Evolutionary conservation across 2,888 invertebrate species (phyloP).

Genomic region (Anoplius nigerrimus): DNA sequence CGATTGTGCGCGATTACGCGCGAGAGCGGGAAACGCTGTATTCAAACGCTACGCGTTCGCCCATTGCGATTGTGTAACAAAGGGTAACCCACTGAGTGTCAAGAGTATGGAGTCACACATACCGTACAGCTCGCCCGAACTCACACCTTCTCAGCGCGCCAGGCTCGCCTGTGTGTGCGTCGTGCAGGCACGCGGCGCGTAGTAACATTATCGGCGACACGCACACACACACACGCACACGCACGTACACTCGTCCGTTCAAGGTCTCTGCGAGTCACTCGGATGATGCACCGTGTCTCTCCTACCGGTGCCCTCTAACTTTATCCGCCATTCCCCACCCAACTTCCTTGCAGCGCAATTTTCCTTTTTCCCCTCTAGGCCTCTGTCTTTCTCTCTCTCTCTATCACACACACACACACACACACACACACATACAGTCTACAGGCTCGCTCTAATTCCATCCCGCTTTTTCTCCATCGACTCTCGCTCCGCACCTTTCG

Average conservation of each 20-base stretch:
- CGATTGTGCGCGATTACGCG: no score
- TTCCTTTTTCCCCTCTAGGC: background rate
- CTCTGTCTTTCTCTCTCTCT: slow-evolving; percentile 7
- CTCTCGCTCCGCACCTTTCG: no score
- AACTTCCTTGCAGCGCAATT: background rate
- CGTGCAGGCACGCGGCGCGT: slow-evolving; percentile 51
- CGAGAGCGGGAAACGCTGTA: background rate
- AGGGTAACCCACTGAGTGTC: slow-evolving; percentile 56
- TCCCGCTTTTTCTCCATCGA: no score
- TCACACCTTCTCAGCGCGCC: background rate
- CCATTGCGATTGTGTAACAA: slow-evolving; percentile 53
- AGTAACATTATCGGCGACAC: slow-evolving; percentile 64
- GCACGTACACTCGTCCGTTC: slow-evolving; percentile 52
- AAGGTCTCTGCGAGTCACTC: slow-evolving; percentile 51
- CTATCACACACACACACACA: no score
- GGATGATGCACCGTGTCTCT: slow-evolving; percentile 24
- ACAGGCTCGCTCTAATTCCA: no score
- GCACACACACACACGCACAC: slow-evolving; percentile 52
- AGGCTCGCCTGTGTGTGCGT: background rate
- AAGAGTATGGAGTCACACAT: slow-evolving; percentile 48
- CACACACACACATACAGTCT: no score
- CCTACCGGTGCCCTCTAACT: background rate
- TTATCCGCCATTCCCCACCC: background rate
- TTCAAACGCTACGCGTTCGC: background rate
- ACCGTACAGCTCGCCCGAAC: background rate